Evolutionary conservation across 30 jellyfish, hydroid and myxozoan genomes (phyloP), one percentile per base, ranked within the genome.

Genomic region (Aurelia sp.): DNA sequence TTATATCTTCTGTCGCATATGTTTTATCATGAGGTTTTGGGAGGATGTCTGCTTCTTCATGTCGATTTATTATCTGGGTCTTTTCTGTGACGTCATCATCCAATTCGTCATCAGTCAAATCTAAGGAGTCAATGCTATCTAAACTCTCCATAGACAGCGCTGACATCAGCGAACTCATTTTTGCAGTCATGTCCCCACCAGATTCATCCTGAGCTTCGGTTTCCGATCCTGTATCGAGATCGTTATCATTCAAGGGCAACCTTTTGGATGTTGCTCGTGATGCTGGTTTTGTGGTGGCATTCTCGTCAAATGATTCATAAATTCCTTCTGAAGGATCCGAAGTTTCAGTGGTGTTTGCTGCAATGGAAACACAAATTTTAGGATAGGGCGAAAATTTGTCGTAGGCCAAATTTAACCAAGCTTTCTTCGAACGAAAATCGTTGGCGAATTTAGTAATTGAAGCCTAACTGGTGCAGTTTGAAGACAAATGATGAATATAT

Each of bases 51-150:
- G n/a, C 68, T 9, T 59, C 67, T 4, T 63, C 63, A 11, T 6
- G 72, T 20, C 22, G 57, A 3, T 63, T 82, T 22, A 21, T 84
- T 13, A 15, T 30, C 22, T 5, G 59, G 4, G 60, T 87, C 19
- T 69, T 88, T 16, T 69, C 90, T 4, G 44, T 57, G 4, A 30
- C 67, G 53, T 60, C 72, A 22, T 88, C 91, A 17, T 40, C 27
- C 40, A 18, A 27, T 53, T 78, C 96, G 44, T 58, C 79, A 58
- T 88, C 96, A n/a, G 91, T 48, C 48, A 68, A 35, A 1, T 88
- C 96, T 5, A 44, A 35, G 5, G 96, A 88, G 20, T 78, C 96
- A 15, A 88, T 71, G 76, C 90, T 88, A 63, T 78, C 91, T n/a
- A 88, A 53, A 30, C 90, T 74, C 60, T 88, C 96, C 81, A 88